Base-by-base conservation (phyloP, 2,113 vertebrate species). In the Chroicocephalus ridibundus region DNA sequence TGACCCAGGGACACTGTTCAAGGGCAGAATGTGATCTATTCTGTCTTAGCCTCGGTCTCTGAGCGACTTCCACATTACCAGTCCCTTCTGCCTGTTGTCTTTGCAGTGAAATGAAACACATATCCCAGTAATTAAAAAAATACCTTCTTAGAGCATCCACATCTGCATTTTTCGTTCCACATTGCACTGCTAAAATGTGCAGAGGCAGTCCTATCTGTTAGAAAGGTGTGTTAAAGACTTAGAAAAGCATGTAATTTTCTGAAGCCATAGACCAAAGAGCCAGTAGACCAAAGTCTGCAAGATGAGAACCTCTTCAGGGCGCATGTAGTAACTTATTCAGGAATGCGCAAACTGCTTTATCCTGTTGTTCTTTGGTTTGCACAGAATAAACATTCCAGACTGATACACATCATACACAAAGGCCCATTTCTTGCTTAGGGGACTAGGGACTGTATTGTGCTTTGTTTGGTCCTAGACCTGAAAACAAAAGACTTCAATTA, bases 371-470 rank as follows among this genome's bases (percentile, higher is more conserved):
- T 69, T 76, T 79, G 66, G 6, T 89, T 88, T 86, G 31, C 26
- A 55, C 40, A 72, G 52, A 89, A 65, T 72, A 92, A 96, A 79
- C 52, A 86, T 94, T 92, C 90, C 90, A 94, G 24, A 36, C 44
- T 54, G 31, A 90, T 72, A 65, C 38, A 84, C 78, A 72, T 69
- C 42, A 57, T 36, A 52, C 55, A 75, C 74, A 91, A 79, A 82
- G 31, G 58, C 40, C 24, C 15, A 17, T 72, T 87, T 71, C 78
- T 90, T 58, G 40, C 54, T 68, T 68, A 57, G 36, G 19, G 26
- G 10, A 76, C 44, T 31, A 52, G 36, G 36, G 15, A 64, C 32
- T 49, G 24, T 29, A 65, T 32, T 82, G 58, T 38, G 60, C 69
- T 90, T 70, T 79, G 11, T 77, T 91, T 85, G 31, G 27, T 60